A percentile compares a stretch with the other conserved stretches of the same genome.
phyloP scores from a whole-genome alignment of 2,797 vertebrate genomes.

The Rhincodon typus region DNA sequence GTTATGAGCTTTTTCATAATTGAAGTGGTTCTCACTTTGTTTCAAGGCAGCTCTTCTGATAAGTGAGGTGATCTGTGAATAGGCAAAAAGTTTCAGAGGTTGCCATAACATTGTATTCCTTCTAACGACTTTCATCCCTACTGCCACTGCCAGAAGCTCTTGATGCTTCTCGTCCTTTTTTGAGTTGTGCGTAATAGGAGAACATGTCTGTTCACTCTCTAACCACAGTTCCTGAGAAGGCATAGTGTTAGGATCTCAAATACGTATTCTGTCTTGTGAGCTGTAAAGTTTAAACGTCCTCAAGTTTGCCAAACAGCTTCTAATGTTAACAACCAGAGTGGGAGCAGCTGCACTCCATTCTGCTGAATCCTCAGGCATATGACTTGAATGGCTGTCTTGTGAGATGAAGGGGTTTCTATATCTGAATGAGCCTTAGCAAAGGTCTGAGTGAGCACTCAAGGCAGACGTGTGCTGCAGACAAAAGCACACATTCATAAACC shows the following conservation, averaged over 20 bases:
- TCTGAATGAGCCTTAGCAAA: constrained; percentile 61
- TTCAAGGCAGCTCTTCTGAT: constrained; percentile 80
- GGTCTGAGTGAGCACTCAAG: constrained; percentile 68
- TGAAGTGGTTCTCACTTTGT: constrained; percentile 83
- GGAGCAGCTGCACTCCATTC: constrained; percentile 70
- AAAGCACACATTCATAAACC: constrained; percentile 69
- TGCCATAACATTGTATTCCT: constrained; percentile 81
- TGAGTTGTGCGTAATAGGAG: constrained; percentile 65
- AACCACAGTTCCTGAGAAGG: constrained; percentile 60
- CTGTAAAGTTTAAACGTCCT: constrained; percentile 49
- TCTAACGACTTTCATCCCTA: constrained; percentile 82
- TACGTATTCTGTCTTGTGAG: constrained; percentile 62
- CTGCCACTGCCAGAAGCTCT: constrained; percentile 82
- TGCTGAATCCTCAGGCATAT: constrained; percentile 64
- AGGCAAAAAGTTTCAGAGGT: constrained; percentile 92
- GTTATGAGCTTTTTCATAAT: constrained; percentile 96
- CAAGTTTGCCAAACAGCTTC: constrained; percentile 55
- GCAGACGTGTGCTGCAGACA: constrained; percentile 80
- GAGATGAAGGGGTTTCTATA: constrained; percentile 67
- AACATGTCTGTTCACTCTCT: constrained; percentile 61
- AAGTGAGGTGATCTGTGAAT: constrained; percentile 90
- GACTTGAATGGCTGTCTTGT: constrained; percentile 70
- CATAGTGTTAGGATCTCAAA: constrained; percentile 59
- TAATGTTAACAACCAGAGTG: constrained; percentile 63
- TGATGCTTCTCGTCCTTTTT: constrained; percentile 77